These are phyloP conservation scores for Diplosoma virens DNA, from an alignment of 23 tunicate genomes.

Conservation along the genomic window DNA sequence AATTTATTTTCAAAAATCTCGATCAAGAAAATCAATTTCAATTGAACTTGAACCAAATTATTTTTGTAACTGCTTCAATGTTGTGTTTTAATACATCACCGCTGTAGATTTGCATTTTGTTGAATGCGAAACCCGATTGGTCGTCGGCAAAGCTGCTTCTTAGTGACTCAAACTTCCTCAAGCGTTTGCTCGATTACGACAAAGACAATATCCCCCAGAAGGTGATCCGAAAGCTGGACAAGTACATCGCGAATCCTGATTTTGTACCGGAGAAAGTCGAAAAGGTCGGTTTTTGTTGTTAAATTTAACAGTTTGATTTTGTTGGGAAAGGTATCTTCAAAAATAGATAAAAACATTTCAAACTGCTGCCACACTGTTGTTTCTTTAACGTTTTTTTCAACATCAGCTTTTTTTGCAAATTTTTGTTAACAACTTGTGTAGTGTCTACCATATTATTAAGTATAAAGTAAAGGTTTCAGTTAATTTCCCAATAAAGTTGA, in stretches of 20 bases:
- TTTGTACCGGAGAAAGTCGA: constrained; percentile 92
- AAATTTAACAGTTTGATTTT: background rate
- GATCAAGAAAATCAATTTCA: too few species aligned
- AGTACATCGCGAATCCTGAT: constrained; percentile 79
- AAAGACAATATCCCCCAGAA: constrained; percentile 78
- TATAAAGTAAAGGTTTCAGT: too few species aligned
- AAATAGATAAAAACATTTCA: background rate
- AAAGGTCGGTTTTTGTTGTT: constrained; percentile 34
- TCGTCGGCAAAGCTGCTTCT: constrained; percentile 65
- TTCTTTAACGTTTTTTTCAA: background rate
- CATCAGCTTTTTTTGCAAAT: background rate
- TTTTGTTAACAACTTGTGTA: background rate
- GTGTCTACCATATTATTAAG: background rate
- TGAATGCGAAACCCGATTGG: constrained; percentile 84
- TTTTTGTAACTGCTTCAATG: too few species aligned
- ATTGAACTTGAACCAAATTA: too few species aligned
- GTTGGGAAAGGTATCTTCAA: background rate
- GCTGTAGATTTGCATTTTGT: constrained; percentile 69
- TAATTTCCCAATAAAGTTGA: too few species aligned
- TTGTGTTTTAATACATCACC: too few species aligned
- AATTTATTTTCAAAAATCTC: too few species aligned
- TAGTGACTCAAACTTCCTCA: constrained; percentile 77
- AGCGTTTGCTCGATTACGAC: constrained; percentile 68
- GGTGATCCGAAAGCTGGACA: constrained; percentile 57
- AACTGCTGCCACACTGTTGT: too few species aligned